Evolutionary conservation across 2,797 vertebrate genomes (phyloP).

Genomic region (Myotis findleyi): DNA sequence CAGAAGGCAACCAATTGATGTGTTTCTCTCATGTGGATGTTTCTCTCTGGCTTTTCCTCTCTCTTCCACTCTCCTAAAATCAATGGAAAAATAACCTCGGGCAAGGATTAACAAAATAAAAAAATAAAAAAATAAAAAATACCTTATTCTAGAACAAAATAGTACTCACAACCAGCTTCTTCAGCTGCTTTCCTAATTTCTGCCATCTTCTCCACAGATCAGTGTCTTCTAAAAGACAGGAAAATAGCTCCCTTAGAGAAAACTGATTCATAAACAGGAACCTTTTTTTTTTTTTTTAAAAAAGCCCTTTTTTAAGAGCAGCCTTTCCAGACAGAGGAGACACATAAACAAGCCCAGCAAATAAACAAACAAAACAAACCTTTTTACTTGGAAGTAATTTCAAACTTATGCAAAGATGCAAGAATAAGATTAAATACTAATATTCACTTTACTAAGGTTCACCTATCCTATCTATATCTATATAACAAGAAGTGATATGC

Average conservation of each 20-base stretch:
- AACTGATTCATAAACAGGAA: not conserved
- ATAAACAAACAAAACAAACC: not conserved
- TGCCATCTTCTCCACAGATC: not conserved
- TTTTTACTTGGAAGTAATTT: constrained; percentile 35
- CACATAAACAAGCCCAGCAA: not conserved
- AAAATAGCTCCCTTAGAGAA: not conserved
- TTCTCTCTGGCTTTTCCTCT: too few species aligned
- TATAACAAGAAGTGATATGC: too few species aligned
- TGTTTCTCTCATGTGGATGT: too few species aligned
- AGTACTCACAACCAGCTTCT: not conserved
- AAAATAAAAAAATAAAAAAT: not conserved
- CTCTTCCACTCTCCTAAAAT: too few species aligned
- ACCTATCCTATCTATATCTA: not conserved
- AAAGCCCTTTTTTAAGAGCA: not conserved
- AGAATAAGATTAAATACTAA: not conserved
- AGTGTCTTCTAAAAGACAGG: not conserved
- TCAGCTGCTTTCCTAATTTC: not conserved
- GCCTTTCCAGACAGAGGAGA: not conserved
- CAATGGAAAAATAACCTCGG: too few species aligned
- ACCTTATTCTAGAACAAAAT: not conserved
- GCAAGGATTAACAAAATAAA: too few species aligned
- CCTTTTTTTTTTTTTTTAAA: not conserved
- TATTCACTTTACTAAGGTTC: not conserved
- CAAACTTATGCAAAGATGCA: not conserved
- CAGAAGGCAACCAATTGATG: too few species aligned